Base-by-base conservation (phyloP, 2,113 vertebrate species). In the Hemiprocne comata region DNA sequence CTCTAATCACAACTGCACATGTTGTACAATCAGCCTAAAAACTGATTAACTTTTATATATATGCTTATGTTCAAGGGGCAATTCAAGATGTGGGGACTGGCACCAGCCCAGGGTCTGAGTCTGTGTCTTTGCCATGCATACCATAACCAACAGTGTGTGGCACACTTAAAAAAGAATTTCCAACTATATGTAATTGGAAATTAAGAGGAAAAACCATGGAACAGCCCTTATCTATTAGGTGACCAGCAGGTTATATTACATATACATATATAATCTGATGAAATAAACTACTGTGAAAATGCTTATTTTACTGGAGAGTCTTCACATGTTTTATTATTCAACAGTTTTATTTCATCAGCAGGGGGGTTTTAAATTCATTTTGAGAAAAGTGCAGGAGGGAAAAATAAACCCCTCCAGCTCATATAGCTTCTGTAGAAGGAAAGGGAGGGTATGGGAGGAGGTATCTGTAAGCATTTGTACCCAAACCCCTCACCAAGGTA, bases 281-380 rank as follows among this genome's bases (percentile, higher is more conserved):
- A 87, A 95, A 89, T 4, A 2, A 95, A 58, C 87, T 93, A 34
- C 88, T 82, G 53, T 85, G 87, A 86, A 96, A 95, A 96, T 48
- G 60, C 70, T 93, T 93, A 71, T 89, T 96, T 94, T 79, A 92
- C 81, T 33, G 42, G 51, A 69, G 31, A 87, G 72, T 70, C 73
- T 97, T 95, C 86, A 80, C 5, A 13, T 91, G 76, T 82, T 96
- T 93, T 96, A 95, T 92, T 97, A 97, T 96, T 96, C 93, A 90
- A 78, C 54, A 70, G 77, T 81, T 92, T 95, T 88, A 91, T 90
- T 79, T 91, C 93, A 94, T 36, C 33, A 82, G 33, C 40, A 28
- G 86, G 36, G 48, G 48, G 34, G 7, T 10, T 77, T 75, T 79
- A 29, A 92, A 86, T 95, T 93, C 54, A 53, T 84, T 73, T 75